phyloP scores from a whole-genome alignment of 2,888 invertebrate species.

The Phorcus lineatus region DNA sequence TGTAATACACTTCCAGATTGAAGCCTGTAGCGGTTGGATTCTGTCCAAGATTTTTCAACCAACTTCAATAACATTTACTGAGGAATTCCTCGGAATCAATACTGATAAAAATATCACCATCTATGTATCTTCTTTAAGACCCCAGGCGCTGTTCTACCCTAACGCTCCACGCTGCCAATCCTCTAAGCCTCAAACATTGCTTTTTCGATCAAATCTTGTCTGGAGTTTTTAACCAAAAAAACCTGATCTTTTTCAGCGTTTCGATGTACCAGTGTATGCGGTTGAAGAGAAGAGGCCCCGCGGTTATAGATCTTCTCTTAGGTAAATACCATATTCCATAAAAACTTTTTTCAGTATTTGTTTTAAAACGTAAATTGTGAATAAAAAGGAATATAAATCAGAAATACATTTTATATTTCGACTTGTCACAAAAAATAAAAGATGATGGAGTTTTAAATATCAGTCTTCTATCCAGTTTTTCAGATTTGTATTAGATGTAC shows the following conservation, averaged over 20 bases:
- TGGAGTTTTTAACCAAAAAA: not conserved
- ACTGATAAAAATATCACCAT: not conserved
- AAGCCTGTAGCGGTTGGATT: not conserved
- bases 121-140: not conserved
- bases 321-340: slow-evolving; percentile 44
- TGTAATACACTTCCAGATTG: too few relatives aligned
- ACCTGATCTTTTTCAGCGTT: slow-evolving; percentile 46
- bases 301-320: slow-evolving; percentile 58
- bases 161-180: not conserved
- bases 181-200: not conserved
- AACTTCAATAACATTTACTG: slow-evolving; percentile 8
- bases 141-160: not conserved
- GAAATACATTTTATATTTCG: too few relatives aligned
- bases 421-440: too few relatives aligned
- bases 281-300: slow-evolving; percentile 52
- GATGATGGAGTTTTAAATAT: too few relatives aligned
- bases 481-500: too few relatives aligned
- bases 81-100: not conserved
- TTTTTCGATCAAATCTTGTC: not conserved
- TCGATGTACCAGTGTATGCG: slow-evolving; percentile 61
- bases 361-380: not conserved
- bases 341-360: not conserved
- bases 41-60: not conserved
- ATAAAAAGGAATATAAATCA: too few relatives aligned
- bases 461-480: too few relatives aligned